A percentile compares a stretch with the other conserved stretches of the same genome.
Conservation (phyloP, 2,797 vertebrate species). For the Neoniphon sammara region DNA sequence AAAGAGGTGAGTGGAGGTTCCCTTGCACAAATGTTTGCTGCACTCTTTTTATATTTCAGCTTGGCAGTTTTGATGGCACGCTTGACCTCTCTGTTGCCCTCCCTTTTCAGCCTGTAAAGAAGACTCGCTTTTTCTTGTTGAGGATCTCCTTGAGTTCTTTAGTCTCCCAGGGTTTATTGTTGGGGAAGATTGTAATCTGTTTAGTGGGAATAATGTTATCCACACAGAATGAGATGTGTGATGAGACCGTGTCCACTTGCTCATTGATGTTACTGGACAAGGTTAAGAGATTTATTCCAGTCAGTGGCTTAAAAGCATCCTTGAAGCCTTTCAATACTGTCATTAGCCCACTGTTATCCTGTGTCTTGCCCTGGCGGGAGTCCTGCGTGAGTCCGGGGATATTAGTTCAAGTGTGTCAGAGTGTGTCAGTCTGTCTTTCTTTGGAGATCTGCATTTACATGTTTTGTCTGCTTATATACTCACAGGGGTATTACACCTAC, state of each 20-base stretch:
- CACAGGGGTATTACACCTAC: slow-evolving; percentile 82
- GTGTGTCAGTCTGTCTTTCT: not conserved
- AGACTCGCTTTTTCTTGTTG: slow-evolving; percentile 14
- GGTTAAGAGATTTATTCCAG: slow-evolving; percentile 29
- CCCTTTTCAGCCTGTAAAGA: slow-evolving; percentile 7
- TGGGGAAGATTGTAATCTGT: slow-evolving; percentile 27
- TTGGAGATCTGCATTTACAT: not conserved
- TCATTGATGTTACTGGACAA: slow-evolving; percentile 23
- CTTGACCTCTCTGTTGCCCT: slow-evolving; percentile 31
- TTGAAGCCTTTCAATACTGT: slow-evolving; percentile 7
- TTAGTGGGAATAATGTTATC: slow-evolving; percentile 21
- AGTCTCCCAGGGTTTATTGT: slow-evolving; percentile 39
- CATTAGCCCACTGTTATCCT: slow-evolving; percentile 26
- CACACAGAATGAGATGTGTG: slow-evolving; percentile 1
- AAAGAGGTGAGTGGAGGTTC: slow-evolving; percentile 10
- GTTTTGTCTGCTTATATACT: slow-evolving; percentile 18
- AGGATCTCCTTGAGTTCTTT: slow-evolving; percentile 33
- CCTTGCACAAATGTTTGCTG: not conserved
- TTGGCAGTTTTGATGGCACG: slow-evolving; percentile 24
- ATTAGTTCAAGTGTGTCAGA: slow-evolving; percentile 13
- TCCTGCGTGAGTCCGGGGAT: slow-evolving; percentile 24
- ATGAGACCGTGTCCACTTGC: slow-evolving; percentile 10
- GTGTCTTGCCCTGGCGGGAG: slow-evolving; percentile 11
- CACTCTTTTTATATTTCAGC: slow-evolving; percentile 19
- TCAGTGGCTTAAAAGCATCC: slow-evolving; percentile 33